These are phyloP conservation scores for Zalophus californianus DNA, from an alignment of 2,797 vertebrate genomes.

Conservation along the genomic window DNA sequence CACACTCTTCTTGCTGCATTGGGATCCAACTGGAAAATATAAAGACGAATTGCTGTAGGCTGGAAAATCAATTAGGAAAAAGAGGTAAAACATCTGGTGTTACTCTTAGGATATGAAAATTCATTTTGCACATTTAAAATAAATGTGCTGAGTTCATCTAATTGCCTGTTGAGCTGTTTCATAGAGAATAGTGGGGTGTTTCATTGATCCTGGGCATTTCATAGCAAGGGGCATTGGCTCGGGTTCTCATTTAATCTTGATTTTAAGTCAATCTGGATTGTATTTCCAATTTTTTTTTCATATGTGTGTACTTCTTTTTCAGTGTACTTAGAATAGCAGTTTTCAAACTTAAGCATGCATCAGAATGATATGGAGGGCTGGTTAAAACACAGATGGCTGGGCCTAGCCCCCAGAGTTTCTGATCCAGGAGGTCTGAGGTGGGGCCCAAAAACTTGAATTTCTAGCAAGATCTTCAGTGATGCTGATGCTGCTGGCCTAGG, in stretches of 20 bases:
- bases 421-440: background rate
- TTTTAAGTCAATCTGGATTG: constrained; percentile 56
- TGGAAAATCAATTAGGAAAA: constrained; percentile 78
- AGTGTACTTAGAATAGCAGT: background rate
- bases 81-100: constrained; percentile 72
- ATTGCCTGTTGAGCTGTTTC: background rate
- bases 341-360: background rate
- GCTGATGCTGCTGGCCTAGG: background rate
- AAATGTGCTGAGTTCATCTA: constrained; percentile 65
- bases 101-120: constrained; percentile 75
- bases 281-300: constrained; percentile 1
- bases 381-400: background rate
- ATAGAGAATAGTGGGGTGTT: background rate
- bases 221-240: constrained; percentile 21
- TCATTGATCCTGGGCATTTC: background rate
- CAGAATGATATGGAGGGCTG: background rate
- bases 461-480: background rate
- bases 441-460: background rate
- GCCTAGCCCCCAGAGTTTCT: background rate
- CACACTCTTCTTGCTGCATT: constrained; percentile 65
- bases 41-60: constrained; percentile 62
- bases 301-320: background rate
- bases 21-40: constrained; percentile 69
- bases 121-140: constrained; percentile 66
- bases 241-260: constrained; percentile 63